phyloP scores from a whole-genome alignment of 2,797 vertebrate genomes.

The Gambelia wislizenii region DNA sequence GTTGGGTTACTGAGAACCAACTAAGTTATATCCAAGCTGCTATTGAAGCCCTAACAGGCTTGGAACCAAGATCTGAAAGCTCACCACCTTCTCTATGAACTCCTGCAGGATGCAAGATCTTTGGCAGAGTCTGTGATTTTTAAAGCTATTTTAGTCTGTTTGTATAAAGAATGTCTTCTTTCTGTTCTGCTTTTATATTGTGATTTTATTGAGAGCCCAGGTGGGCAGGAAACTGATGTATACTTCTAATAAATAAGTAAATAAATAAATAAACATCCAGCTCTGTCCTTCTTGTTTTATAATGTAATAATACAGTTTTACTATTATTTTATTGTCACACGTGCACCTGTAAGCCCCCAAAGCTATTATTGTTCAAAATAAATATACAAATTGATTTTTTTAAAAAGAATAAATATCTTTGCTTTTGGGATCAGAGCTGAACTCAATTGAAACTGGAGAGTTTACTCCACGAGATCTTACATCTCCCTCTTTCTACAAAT shows the following conservation, averaged over 20 bases:
- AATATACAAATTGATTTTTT: background rate
- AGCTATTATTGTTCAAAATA: background rate
- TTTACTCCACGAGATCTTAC: slow-evolving; percentile 1
- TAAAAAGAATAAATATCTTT: background rate
- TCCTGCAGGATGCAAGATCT: background rate
- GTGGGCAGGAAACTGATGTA: background rate
- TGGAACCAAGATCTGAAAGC: background rate
- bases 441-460: background rate
- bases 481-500: background rate
- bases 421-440: slow-evolving; percentile 13
- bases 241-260: background rate
- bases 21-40: background rate
- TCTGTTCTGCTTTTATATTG: background rate
- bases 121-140: background rate
- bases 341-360: slow-evolving; percentile 4
- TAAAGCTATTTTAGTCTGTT: background rate
- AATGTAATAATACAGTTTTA: background rate
- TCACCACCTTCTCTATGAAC: background rate
- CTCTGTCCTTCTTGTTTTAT: background rate
- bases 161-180: background rate
- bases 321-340: background rate
- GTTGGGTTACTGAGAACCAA: background rate
- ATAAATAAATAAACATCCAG: background rate
- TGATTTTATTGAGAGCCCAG: background rate
- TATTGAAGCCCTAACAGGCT: background rate